Evolutionary conservation across 92 coral and sea anemone genomes (phyloP).

Genomic region (Anthopleura xanthogrammica): DNA sequence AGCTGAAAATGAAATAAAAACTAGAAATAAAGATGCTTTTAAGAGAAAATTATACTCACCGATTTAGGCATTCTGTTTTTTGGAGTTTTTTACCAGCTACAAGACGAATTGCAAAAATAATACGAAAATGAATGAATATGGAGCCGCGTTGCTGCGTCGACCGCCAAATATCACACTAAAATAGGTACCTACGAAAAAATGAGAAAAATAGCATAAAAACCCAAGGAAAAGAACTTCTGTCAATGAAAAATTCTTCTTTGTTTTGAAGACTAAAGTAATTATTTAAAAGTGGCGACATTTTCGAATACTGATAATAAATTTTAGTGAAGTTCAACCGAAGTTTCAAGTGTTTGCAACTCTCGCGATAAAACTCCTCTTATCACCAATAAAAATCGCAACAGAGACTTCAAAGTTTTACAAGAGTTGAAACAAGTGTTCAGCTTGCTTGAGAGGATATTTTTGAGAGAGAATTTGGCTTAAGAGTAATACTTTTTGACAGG

Average conservation of each 20-base stretch:
- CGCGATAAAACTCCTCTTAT: not conserved
- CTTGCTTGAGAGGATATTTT: not conserved
- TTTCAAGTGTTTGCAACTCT: not conserved
- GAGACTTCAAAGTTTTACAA: not conserved
- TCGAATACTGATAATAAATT: not conserved
- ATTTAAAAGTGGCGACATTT: not conserved
- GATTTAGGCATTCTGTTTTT: constrained; percentile 37
- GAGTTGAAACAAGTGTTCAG: not conserved
- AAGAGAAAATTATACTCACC: constrained; percentile 20
- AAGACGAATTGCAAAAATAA: constrained; percentile 11
- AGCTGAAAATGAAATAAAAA: not conserved
- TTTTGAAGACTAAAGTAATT: not conserved
- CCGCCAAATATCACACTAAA: constrained; percentile 1
- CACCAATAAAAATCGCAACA: not conserved
- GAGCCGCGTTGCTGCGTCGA: not conserved
- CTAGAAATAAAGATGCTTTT: not conserved
- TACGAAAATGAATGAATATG: constrained; percentile 1
- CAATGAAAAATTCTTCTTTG: not conserved
- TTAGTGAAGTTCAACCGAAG: not conserved
- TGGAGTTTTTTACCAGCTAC: constrained; percentile 4
- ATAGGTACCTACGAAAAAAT: constrained; percentile 4
- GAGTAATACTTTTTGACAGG: not conserved
- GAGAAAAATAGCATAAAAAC: not conserved
- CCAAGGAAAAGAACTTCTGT: not conserved
- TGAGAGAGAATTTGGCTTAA: not conserved